Conservation (phyloP, 2,797 vertebrate genomes). For the Toxotes lorentzi region DNA sequence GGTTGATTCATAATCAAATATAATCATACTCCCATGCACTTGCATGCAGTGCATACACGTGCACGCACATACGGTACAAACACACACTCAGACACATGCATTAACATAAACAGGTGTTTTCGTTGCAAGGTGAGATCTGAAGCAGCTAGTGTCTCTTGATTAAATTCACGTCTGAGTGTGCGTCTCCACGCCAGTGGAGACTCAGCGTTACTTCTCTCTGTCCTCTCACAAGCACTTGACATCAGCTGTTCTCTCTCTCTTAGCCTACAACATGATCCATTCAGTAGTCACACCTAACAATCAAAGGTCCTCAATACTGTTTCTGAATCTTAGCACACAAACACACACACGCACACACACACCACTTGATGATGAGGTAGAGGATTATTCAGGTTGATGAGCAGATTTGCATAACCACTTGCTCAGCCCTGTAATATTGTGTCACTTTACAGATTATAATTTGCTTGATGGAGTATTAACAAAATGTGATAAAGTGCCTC, state of each 20-base stretch:
- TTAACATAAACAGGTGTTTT: slow-evolving; percentile 39
- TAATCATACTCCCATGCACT: slow-evolving; percentile 3
- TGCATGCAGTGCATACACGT: neutral
- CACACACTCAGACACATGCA: neutral
- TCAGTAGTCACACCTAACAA: slow-evolving; percentile 48
- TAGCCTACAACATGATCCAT: slow-evolving; percentile 54
- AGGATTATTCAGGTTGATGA: slow-evolving; percentile 66
- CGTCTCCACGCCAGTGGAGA: slow-evolving; percentile 11
- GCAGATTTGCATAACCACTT: slow-evolving; percentile 61
- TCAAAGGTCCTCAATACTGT: slow-evolving; percentile 31
- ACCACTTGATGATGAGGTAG: slow-evolving; percentile 43
- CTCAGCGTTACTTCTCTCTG: slow-evolving; percentile 19
- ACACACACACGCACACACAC: slow-evolving; percentile 15
- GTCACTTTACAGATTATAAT: slow-evolving; percentile 73
- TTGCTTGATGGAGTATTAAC: slow-evolving; percentile 68
- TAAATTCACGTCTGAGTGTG: slow-evolving; percentile 28
- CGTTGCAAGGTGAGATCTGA: slow-evolving; percentile 34
- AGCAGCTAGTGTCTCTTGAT: slow-evolving; percentile 25
- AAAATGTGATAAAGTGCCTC: slow-evolving; percentile 35
- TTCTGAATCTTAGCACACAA: slow-evolving; percentile 17
- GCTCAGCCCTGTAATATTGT: slow-evolving; percentile 40
- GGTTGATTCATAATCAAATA: slow-evolving; percentile 45
- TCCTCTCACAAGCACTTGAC: slow-evolving; percentile 39
- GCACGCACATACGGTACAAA: neutral
- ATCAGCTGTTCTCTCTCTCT: slow-evolving; percentile 33